Evolutionary conservation across 2,888 invertebrate species (phyloP).

Genomic region (Diogma glabrata): DNA sequence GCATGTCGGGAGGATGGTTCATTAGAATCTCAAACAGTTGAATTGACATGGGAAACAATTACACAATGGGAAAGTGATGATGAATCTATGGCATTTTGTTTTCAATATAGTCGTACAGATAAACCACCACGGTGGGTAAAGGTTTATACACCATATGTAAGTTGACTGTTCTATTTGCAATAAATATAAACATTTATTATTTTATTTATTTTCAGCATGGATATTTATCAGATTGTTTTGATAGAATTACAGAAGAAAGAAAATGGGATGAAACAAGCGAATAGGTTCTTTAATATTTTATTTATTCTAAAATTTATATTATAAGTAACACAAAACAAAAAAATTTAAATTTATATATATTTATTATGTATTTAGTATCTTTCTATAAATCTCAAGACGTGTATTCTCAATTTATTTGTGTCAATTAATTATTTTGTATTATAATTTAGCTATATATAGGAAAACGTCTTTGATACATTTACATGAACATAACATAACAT

Average conservation of each 20-base stretch:
- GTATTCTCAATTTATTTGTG: too few species aligned
- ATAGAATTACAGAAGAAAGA: slow-evolving; percentile 85
- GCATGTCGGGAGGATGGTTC: slow-evolving; percentile 76
- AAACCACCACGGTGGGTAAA: slow-evolving; percentile 75
- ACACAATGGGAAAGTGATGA: slow-evolving; percentile 83
- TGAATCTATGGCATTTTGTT: slow-evolving; percentile 81
- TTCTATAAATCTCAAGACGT: too few species aligned
- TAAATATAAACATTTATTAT: not conserved
- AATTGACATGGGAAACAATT: slow-evolving; percentile 73
- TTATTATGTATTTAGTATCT: too few species aligned
- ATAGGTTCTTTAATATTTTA: too few species aligned
- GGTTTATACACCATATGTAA: slow-evolving; percentile 81
- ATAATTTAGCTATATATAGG: too few species aligned
- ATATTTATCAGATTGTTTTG: slow-evolving; percentile 70
- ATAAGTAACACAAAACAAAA: too few species aligned
- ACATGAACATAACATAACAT: too few species aligned
- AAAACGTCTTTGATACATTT: too few species aligned
- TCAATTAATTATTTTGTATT: too few species aligned
- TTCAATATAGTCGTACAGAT: slow-evolving; percentile 71
- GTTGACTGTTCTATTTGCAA: slow-evolving; percentile 28
- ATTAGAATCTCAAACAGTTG: slow-evolving; percentile 64
- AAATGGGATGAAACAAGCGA: slow-evolving; percentile 76
- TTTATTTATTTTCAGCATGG: slow-evolving; percentile 26
- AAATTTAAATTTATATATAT: too few species aligned
- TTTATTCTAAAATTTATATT: too few species aligned